Base-by-base conservation (phyloP, 2,113 vertebrate species). In the Ursus arctos region DNA sequence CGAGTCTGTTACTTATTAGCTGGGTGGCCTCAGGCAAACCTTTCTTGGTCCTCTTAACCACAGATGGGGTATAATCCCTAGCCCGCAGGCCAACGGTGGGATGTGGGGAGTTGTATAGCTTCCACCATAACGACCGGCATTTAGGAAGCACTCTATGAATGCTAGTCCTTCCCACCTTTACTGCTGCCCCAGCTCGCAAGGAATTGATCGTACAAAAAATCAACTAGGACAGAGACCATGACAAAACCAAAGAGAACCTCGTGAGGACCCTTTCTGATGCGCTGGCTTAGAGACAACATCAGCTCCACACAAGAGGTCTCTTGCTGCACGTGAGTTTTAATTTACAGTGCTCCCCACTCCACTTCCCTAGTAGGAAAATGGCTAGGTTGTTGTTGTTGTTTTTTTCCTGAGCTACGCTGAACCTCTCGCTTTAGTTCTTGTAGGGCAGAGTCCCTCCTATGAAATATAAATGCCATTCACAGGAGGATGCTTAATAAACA, bases 171-270 rank as follows among this genome's bases (percentile, higher is more conserved):
- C n/a, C 40, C 13, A 67, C 21, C 36, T 65, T 74, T 63, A 18
- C 53, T 7, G 40, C 5, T 47, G 10, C 4, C 59, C 7, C 13
- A 33, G 81, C 82, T 53, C 36, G 15, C 61, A 31, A 15, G 65
- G 57, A 86, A 88, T 86, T 74, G 88, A 86, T 61, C 94, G 67
- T 33, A 9, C 26, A 89, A 96, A 79, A 96, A 67, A 47, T 67
- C 61, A 91, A 22, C 33, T 51, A 85, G 69, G 57, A 95, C 61
- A 95, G 96, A 89, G 80, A 81, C 49, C 51, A 74, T 61, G 67
- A 57, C 49, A 18, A 63, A 81, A 87, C 88, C 76, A 47, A 85
- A 81, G 77, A 36, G n/a, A 31, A 87, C 36, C 77, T 76, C 47
- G 74, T 47, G 40, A 79, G 53, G 67, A 15, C 40, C 69, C 51